These are phyloP conservation scores for Turritopsis rubra DNA, from an alignment of 30 jellyfish, hydroid and myxozoan species.

Conservation along the genomic window DNA sequence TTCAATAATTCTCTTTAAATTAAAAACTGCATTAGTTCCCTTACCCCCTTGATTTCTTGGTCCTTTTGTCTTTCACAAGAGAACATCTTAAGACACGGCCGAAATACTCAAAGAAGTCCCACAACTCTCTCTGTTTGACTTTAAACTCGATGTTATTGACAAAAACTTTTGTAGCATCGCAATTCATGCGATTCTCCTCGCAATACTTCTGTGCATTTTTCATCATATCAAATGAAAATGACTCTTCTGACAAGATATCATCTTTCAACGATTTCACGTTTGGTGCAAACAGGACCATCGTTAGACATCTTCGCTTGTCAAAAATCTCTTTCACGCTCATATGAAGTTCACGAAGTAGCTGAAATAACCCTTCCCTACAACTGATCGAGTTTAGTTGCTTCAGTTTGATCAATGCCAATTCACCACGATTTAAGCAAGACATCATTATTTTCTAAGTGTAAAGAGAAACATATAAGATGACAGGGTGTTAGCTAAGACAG, in stretches of 20 bases:
- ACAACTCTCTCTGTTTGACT: constrained; percentile 53
- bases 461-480: not conserved
- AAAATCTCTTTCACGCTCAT: constrained; percentile 11
- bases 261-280: not conserved
- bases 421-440: not conserved
- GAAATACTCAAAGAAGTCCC: constrained; percentile 67
- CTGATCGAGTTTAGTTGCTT: not conserved
- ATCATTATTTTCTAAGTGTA: not conserved
- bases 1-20: no score
- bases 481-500: no score
- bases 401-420: not conserved
- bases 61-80: constrained; percentile 58
- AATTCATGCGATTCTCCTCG: constrained; percentile 36
- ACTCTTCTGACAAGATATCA: not conserved
- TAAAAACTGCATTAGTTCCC: not conserved
- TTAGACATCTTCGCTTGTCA: constrained; percentile 13
- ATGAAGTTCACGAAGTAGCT: constrained; percentile 10
- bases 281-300: constrained; percentile 31
- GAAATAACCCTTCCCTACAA: constrained; percentile 24
- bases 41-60: constrained; percentile 84
- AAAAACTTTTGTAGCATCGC: constrained; percentile 42
- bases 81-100: constrained; percentile 67
- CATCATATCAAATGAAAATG: not conserved
- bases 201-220: constrained; percentile 58
- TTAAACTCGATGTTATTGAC: constrained; percentile 73